Evolutionary conservation across 2,113 vertebrate species (phyloP), one percentile per base, ranked within the genome.

Genomic region (Rhipidura dahli): DNA sequence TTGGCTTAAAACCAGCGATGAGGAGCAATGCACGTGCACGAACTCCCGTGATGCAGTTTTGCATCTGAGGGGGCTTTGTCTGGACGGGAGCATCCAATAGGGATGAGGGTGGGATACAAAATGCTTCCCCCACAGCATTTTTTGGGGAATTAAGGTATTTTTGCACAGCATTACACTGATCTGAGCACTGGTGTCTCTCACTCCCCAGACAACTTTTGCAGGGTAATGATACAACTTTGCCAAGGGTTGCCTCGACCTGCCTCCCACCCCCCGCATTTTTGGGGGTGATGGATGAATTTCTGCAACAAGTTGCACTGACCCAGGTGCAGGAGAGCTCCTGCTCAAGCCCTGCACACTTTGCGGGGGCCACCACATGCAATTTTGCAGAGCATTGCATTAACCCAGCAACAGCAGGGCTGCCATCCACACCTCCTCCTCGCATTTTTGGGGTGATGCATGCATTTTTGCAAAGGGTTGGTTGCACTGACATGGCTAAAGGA

Each of bases 161-260:
- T 47, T 83, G 47, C 33, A 15, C 11, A 49, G 10, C n/a, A 5
- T 18, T 13, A 10, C 56, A n/a, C 24, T 9, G 20, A 47, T 31
- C 26, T 0, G 0, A 37, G 39, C 44, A 27, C 15, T 2, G 65
- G 11, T 4, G 3, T 14, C 27, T 82, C 49, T 56, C 50, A 4
- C 24, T 26, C 26, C 15, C 3, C 49, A 10, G 28, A 15, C 83
- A 42, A 35, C 7, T 89, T 50, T 35, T 47, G 37, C 35, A 31
- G 50, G 9, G 17, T 56, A 60, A 20, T 42, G 40, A 33, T 3
- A 30, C 7, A 16, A 7, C 40, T 56, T 60, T 33, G 49, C 49
- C 31, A 44, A 70, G 47, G 26, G 56, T 14, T 70, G 56, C 31
- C 42, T 49, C 0, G 2, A 63, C 35, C 30, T 21, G 11, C 31